Base-by-base conservation (phyloP, 2,888 invertebrate genomes). In the Epinotia demarniana region DNA sequence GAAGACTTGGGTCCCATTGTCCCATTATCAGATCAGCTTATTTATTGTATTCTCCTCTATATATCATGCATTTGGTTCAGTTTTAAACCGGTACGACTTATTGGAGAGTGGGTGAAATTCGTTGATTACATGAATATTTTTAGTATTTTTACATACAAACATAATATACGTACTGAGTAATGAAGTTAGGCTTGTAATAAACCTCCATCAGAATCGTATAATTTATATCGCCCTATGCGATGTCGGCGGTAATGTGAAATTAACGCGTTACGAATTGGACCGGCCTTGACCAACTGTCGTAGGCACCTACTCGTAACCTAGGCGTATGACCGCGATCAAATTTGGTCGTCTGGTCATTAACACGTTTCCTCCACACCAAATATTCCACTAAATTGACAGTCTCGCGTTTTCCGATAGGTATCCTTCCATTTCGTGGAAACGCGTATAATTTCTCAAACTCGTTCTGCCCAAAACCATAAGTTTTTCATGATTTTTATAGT, bases 201-300 rank as follows among this genome's bases (percentile, higher is more conserved):
- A 33, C 33, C 6, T 33, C 33, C 39, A 39, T 39, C 33, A 33
- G 8, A 33, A 33, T 33, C 9, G 39, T 39, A 39, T 9, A 9
- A 39, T 39, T 39, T 9, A 39, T 39, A 39, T 39, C 9, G 33
- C n/a, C 27, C 16, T 61, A 9, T 33, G 18, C 5, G 4, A 46
- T 49, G 46, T 1, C 6, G 11, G 18, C 11, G 66, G 43, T 13
- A 16, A 64, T 64, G 46, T 12, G 18, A 8, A 55, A 67, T 55
- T 18, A 67, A n/a, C 66, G 23, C 69, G 39, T 46, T 53, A 61
- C 61, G 19, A 71, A 53, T 63, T 16, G 19, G 39, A 33, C 53
- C 55, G 61, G 55, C 71, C 71, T 71, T 71, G 71, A 63, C 70
- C 62, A 19, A 12, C 19, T 12, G 23, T 58, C 63, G 18, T n/a